Evolutionary conservation across 1,140 invertebrate species (phyloP).

Genomic region (Formica exsecta): DNA sequence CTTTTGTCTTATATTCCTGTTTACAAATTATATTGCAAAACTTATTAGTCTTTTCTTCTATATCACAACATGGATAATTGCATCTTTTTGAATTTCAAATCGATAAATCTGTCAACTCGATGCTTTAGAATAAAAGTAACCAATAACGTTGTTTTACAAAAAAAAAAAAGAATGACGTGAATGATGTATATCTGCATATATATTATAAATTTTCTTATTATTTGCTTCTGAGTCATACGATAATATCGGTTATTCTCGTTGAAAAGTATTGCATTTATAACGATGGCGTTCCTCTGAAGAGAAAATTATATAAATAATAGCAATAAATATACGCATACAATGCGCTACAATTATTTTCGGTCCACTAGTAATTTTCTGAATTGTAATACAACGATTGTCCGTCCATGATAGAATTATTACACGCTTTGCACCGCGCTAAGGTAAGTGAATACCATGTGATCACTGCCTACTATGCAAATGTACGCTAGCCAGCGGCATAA

Average conservation of each 20-base stretch:
- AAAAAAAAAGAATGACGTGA: not conserved
- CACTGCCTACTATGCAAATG: conserved; percentile 53
- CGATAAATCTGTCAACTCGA: not conserved
- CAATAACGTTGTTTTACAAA: not conserved
- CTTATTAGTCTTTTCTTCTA: not conserved
- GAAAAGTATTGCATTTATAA: not conserved
- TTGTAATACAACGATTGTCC: conserved; percentile 31
- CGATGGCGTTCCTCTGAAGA: not conserved
- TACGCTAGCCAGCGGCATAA: not conserved
- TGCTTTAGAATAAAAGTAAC: not conserved
- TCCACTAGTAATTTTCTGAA: conserved; percentile 36
- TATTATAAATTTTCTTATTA: not conserved
- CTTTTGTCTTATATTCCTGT: conserved; percentile 6
- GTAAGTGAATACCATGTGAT: conserved; percentile 46
- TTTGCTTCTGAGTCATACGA: not conserved
- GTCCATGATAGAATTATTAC: conserved; percentile 40
- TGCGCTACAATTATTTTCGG: not conserved
- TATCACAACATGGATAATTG: not conserved
- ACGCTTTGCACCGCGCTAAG: conserved; percentile 29
- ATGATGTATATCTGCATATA: not conserved
- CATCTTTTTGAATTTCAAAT: not conserved
- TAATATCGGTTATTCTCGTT: conserved; percentile 14
- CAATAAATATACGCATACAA: not conserved
- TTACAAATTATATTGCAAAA: not conserved
- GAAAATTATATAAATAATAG: conserved; percentile 29